Evolutionary conservation across 2,797 vertebrate genomes (phyloP), one percentile per base, ranked within the genome.

Genomic region (Lagodon rhomboides): DNA sequence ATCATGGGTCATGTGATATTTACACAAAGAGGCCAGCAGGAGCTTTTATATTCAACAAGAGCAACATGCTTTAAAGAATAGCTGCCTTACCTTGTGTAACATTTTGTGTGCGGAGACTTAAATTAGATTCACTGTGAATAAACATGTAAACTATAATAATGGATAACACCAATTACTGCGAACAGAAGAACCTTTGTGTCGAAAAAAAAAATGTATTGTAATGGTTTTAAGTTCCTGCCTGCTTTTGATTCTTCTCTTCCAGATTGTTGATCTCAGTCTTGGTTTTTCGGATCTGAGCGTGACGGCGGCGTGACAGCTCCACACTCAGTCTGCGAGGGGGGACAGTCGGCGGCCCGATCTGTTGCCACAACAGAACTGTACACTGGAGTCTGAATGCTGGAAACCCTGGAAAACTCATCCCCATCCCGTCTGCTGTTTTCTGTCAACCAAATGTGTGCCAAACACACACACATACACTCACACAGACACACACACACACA

Each of bases 391-490:
- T 72, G 79, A 92, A 82, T 65, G 54, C 73, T 72, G 77, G 83
- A 73, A 85, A 85, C 65, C 77, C 79, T 81, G 82, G 86, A 83
- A 83, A 85, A 89, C 82, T 86, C 82, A 80, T 91, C 82, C 75
- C 73, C 88, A 89, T 87, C 83, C 82, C 30, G 66, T 89, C 80
- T 78, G 83, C 90, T 85, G 84, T 92, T 93, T 91, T 88, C 90
- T 90, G 85, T 92, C 89, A 91, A 90, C 91, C 85, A 89, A 94
- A 93, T 83, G 83, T 93, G 94, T 95, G 95, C 94, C 94, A 96
- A 94, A 94, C 86, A 89, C 79, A 86, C 86, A 85, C 79, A 76
- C 83, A 75, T 72, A 70, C 75, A 75, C 75, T 71, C 54, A 80
- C 62, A 79, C 47, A 55, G 68, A 72, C 64, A 75, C 59, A 60